Base-by-base conservation (phyloP, 2,888 invertebrate species). In the Blastobasis lacticolella region DNA sequence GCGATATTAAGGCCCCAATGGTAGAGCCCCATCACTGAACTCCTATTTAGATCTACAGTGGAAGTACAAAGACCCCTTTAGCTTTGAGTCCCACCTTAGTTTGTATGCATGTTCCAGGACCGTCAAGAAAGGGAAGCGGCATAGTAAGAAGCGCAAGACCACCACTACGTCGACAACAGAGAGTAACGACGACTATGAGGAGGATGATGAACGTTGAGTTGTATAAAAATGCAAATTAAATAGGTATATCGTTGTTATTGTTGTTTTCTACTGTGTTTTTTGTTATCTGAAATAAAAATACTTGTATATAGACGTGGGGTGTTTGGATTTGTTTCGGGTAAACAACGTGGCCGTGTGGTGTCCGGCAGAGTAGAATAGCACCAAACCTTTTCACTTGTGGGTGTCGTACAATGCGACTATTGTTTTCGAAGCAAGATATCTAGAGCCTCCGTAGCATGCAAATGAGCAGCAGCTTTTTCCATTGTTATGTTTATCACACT, bases 101-200 rank as follows among this genome's bases (percentile, higher is more conserved):
- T 53, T 52, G 54, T 45, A 23, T 23, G 23, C 23, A 23, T 23
- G 23, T 51, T 55, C 37, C 48, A 77, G 73, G 49, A 52, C 58
- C 7, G 67, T 51, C 48, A 71, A 73, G 52, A 76, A 78, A 67
- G 75, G 73, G 9, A 81, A 78, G 56, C 60, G 78, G 8, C 73
- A 76, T 52, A 51, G 67, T 46, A 73, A 66, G 54, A 63, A 66
- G 45, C 72, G 73, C 5, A 78, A 72, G 51, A 66, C 66, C 0
- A 63, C 66, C 1, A 65, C 67, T 4, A 63, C 73, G 0, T 66
- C 74, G 2, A 75, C 78, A 0, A 71, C 74, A 37, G 69, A 69
- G 48, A 59, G 64, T 4, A 59, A 52, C 8, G 73, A 74, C 38
- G 73, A 74, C 38, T 76, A 79, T 23, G 69, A 72, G 4, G 65